Base-by-base conservation (phyloP, 2,888 invertebrate species). In the Rhorus exstirpatorius region DNA sequence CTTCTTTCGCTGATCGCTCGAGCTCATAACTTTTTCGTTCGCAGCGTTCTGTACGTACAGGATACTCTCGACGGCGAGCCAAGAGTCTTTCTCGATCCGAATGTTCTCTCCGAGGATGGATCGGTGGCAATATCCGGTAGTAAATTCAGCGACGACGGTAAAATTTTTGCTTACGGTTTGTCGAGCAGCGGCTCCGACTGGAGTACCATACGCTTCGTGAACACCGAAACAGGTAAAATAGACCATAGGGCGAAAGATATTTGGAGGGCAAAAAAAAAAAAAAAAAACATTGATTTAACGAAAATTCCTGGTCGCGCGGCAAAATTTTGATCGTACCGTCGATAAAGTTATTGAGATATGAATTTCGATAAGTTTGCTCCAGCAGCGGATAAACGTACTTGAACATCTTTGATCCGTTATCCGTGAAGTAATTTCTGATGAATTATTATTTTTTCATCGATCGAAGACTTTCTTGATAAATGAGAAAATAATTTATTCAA, bases 161-260 rank as follows among this genome's bases (percentile, higher is more conserved):
- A 95, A 89, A 96, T 96, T 26, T 96, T 97, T 93, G 99, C 99
- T 0, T 99, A 99, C 93, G 98, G 97, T 0, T 94, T 99, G 0
- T 98, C 98, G 86, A 95, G 96, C 82, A 98, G 97, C 92, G 99
- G 99, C 0, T 99, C 99, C 0, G 99, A 99, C 93, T 99, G 99
- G 99, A 96, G 96, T 85, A 97, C 97, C 65, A 97, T 99, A 88
- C 96, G 96, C 89, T 96, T 97, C 87, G 96, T 96, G 87, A 95
- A 96, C 93, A 96, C 97, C 0, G 95, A 94, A 80, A 96, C 96
- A 88, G 96, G 96, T 95, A 92, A 70, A n/a, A n/a, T n/a, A n/a
- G n/a, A n/a, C n/a, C n/a, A n/a, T n/a, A n/a, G n/a, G n/a, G 14
- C 7, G 0, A n/a, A 7, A 31, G 14, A 55, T 4, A 35, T 55